These are phyloP conservation scores for Theodoxus fluviatilis DNA, from an alignment of 2,888 invertebrate species.

Conservation along the genomic window DNA sequence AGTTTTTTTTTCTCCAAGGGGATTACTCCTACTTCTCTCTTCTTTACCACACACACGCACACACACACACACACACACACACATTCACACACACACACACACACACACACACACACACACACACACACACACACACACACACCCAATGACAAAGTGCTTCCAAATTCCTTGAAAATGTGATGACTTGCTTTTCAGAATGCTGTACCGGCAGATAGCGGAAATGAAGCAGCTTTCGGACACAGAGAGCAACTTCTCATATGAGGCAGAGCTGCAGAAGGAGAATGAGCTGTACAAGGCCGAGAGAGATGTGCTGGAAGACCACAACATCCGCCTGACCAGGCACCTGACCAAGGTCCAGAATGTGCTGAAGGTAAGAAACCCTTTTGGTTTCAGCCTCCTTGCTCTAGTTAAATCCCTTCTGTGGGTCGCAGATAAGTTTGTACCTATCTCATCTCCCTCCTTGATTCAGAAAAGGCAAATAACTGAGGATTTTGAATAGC, in stretches of 20 bases:
- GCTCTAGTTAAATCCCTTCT: too few relatives aligned
- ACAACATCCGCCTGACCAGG: constrained; percentile 38
- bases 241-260: constrained; percentile 36
- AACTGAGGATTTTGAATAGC: neutral
- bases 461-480: neutral
- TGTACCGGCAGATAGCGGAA: constrained; percentile 42
- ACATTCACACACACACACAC: too few relatives aligned
- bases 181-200: constrained; percentile 38
- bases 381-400: too few relatives aligned
- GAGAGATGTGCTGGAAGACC: constrained; percentile 40
- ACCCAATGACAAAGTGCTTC: too few relatives aligned
- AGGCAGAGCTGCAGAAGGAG: constrained; percentile 31
- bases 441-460: neutral
- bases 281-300: constrained; percentile 36
- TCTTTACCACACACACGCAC: too few relatives aligned
- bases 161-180: too few relatives aligned
- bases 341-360: constrained; percentile 35
- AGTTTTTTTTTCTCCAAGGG: too few relatives aligned
- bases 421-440: too few relatives aligned
- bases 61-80: too few relatives aligned
- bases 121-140: too few relatives aligned
- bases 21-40: too few relatives aligned
- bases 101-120: too few relatives aligned
- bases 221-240: constrained; percentile 38
- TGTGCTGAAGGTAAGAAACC: constrained; percentile 25